Evolutionary conservation across 1,140 invertebrate genomes (phyloP).

Genomic region (Carcinoscorpius rotundicauda): DNA sequence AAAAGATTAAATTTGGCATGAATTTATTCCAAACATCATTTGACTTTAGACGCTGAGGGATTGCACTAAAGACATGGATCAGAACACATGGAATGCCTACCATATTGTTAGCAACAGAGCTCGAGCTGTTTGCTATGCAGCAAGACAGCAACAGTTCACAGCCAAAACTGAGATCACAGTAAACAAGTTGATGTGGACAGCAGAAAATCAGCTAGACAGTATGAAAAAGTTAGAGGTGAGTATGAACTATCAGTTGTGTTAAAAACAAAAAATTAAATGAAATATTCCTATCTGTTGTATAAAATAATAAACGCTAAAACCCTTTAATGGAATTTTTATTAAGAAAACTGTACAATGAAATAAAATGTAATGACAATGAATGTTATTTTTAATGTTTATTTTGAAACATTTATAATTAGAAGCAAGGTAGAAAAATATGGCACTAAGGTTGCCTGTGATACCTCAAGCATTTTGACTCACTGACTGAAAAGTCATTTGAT

Average conservation of each 20-base stretch:
- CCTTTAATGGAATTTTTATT: too few relatives aligned
- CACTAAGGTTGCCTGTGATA: too few relatives aligned
- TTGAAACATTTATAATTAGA: too few relatives aligned
- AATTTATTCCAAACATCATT: neutral
- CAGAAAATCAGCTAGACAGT: slow-evolving; percentile 32
- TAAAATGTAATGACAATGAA: too few relatives aligned
- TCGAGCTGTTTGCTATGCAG: slow-evolving; percentile 50
- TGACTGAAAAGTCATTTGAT: too few relatives aligned
- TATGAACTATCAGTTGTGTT: neutral
- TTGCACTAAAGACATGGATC: slow-evolving; percentile 52
- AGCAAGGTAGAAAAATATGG: too few relatives aligned
- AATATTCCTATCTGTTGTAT: too few relatives aligned
- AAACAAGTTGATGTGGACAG: slow-evolving; percentile 46
- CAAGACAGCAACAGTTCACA: slow-evolving; percentile 50
- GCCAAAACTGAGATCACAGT: slow-evolving; percentile 51
- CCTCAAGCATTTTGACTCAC: too few relatives aligned
- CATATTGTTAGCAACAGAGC: slow-evolving; percentile 55
- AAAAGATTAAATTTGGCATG: too few relatives aligned
- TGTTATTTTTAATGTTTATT: too few relatives aligned
- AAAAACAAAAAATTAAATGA: neutral
- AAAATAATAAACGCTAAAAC: too few relatives aligned
- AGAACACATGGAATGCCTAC: slow-evolving; percentile 55
- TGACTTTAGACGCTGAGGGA: slow-evolving; percentile 40
- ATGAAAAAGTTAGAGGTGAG: slow-evolving; percentile 30
- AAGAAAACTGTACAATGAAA: too few relatives aligned